A percentile compares a stretch with the other conserved stretches of the same genome.
Evolutionary conservation across 92 coral and sea anemone genomes (phyloP).

Genomic region (Desmophyllum pertusum): DNA sequence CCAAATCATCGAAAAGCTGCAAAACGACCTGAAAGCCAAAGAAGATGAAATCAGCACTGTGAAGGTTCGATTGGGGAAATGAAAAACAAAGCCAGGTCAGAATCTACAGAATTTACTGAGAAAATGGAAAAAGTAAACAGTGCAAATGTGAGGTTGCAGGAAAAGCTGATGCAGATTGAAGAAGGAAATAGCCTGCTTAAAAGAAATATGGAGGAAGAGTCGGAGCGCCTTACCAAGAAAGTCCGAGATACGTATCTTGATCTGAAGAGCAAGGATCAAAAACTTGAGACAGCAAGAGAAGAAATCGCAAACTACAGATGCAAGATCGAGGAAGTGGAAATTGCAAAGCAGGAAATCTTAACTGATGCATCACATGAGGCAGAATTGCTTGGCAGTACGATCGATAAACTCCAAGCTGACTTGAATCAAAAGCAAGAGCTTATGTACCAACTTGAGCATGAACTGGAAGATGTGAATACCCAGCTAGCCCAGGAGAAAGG

Average conservation of each 20-base stretch:
- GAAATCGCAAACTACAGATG: conserved; percentile 6
- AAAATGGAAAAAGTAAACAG: conserved; percentile 41
- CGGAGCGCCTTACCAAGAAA: conserved; percentile 43
- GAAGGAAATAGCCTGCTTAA: conserved; percentile 17
- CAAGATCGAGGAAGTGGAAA: conserved; percentile 30
- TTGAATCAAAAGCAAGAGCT: conserved; percentile 54
- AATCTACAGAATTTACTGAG: conserved; percentile 37
- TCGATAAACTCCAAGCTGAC: conserved; percentile 50
- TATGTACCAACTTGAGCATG: conserved; percentile 61
- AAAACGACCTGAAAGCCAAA: conserved; percentile 55
- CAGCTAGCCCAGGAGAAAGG: conserved; percentile 68
- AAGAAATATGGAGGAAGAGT: conserved; percentile 39
- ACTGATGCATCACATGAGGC: conserved; percentile 56
- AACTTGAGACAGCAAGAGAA: conserved; percentile 34
- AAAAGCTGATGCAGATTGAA: conserved; percentile 18
- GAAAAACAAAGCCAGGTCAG: conserved; percentile 43
- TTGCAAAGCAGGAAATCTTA: conserved; percentile 42
- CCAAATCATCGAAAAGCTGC: conserved; percentile 72
- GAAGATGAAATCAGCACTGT: conserved; percentile 55
- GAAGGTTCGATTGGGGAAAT: conserved; percentile 44
- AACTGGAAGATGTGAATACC: conserved; percentile 64
- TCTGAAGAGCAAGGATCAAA: conserved; percentile 54
- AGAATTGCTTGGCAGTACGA: conserved; percentile 42
- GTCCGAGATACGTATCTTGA: conserved; percentile 36
- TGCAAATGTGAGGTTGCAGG: conserved; percentile 15